Evolutionary conservation across 1,140 invertebrate species (phyloP), one percentile per base, ranked within the genome.

Genomic region (Orchestia grillus): DNA sequence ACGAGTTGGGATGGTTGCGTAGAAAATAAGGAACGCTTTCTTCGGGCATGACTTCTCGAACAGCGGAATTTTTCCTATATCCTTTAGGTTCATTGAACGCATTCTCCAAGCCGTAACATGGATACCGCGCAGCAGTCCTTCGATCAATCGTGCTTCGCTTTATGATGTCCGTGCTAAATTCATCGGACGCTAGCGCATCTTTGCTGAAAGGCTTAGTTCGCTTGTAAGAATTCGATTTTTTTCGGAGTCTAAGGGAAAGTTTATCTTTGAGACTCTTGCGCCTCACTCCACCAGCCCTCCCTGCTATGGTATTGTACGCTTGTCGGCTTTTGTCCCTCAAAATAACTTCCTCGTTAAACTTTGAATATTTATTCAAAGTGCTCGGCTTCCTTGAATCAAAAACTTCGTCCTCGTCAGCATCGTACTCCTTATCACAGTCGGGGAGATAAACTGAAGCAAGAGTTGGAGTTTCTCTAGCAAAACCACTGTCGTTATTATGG

Each of bases 11-110:
- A 45, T 94, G 92, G 40, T 94, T 94, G 44, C 92, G 92, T 47
- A 94, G 47, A 44, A 94, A 94, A 44, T 94, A 94, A 45, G 92
- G 92, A 45, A 94, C 92, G 92, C 92, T 45, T n/a, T 94, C 92
- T 94, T 94, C 92, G 1, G 92, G 92, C 92, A 94, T 94, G 28
- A 94, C 36, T 45, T 45, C 92, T 47, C 44, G 41, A 8, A 45
- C 40, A 3, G 11, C 3, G 6, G 43, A 94, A 94, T 45, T 47
- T 45, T 41, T 41, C n/a, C 28, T 42, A 41, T 44, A 42, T 41
- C 4, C 11, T 90, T 42, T 90, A 36, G 88, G 28, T 15, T 42
- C 88, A 90, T 28, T 90, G 88, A 42, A 41, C 42, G 43, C n/a
- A 90, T 44, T 90, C 42, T 42, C 41, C 43, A 90, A 41, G 3